Base-by-base conservation (phyloP, 2,888 invertebrate species). In the Acanthosepion lycidas region DNA sequence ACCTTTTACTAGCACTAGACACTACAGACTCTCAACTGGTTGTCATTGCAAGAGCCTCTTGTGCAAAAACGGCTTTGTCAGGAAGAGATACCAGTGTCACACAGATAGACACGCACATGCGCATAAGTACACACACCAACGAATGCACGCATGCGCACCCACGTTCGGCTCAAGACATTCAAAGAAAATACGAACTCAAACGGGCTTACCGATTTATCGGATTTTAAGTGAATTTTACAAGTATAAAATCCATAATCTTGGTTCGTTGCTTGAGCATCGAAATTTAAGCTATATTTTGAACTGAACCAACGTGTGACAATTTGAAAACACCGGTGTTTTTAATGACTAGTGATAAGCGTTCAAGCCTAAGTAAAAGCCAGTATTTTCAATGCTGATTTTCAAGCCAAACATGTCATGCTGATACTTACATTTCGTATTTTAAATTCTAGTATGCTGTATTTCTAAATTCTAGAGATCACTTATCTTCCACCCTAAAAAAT, bases 21-120 rank as follows among this genome's bases (percentile, higher is more conserved):
- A n/a, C 15, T 28, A 78, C n/a, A 78, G 78, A n/a, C 78, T 78
- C 64, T 64, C 78, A 78, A n/a, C 78, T 78, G 5, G n/a, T 78
- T 78, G 78, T n/a, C 78, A 78, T 78, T 78, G n/a, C n/a, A n/a
- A 78, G n/a, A 78, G 33, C n/a, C n/a, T 78, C 78, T 78, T n/a
- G 78, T 78, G 78, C 78, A 78, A 33, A n/a, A 78, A 78, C 78
- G 15, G n/a, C n/a, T 15, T 78, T 78, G n/a, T 78, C 78, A 78
- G 33, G 5, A n/a, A 12, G 15, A n/a, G 78, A n/a, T 15, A n/a
- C n/a, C n/a, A 28, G 0, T n/a, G 28, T 78, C n/a, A n/a, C 78
- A n/a, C 15, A 18, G n/a, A n/a, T 78, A n/a, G 78, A 78, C 78
- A 78, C 78, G n/a, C n/a, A 78, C n/a, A 78, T n/a, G n/a, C n/a